Percentiles rank a stretch among this genome's conserved stretches.
phyloP scores from a whole-genome alignment of 1,140 invertebrate species.

The Cydia fagiglandana region DNA sequence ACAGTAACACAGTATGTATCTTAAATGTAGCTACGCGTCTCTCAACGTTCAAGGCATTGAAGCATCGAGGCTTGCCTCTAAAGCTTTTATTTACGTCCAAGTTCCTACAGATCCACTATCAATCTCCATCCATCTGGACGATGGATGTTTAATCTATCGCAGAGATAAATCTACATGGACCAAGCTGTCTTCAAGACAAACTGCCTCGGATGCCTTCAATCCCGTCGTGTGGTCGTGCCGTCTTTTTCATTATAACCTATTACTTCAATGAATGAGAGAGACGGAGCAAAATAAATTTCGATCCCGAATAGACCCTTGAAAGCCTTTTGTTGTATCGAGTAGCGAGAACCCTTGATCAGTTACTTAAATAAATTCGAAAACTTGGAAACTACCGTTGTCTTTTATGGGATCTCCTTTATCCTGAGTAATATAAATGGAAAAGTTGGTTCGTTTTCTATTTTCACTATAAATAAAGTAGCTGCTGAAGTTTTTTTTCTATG shows the following conservation, averaged over 20 bases:
- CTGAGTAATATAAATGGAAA: constrained; percentile 14
- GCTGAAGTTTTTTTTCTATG: neutral
- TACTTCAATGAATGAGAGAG: neutral
- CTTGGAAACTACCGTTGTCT: constrained; percentile 10
- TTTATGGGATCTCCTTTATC: constrained; percentile 11
- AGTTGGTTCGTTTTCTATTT: constrained; percentile 2
- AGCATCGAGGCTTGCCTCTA: neutral
- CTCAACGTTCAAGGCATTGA: neutral
- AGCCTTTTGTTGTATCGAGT: constrained; percentile 12
- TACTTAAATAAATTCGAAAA: constrained; percentile 21
- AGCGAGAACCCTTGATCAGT: constrained; percentile 15
- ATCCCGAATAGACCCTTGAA: constrained; percentile 4
- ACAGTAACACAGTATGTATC: no score
- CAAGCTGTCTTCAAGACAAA: constrained; percentile 13
- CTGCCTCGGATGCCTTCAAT: neutral
- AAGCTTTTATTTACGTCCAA: constrained; percentile 10
- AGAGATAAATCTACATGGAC: constrained; percentile 12
- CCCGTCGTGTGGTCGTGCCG: neutral
- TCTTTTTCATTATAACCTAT: constrained; percentile 7
- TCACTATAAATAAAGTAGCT: neutral
- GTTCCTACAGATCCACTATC: constrained; percentile 11
- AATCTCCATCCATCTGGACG: constrained; percentile 18
- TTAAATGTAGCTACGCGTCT: neutral
- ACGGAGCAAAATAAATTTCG: constrained; percentile 1
- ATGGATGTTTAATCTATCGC: constrained; percentile 11